A percentile compares a stretch with the other conserved stretches of the same genome.
Evolutionary conservation across 2,113 vertebrate species (phyloP).

Genomic region (Peromyscus polionotus): DNA sequence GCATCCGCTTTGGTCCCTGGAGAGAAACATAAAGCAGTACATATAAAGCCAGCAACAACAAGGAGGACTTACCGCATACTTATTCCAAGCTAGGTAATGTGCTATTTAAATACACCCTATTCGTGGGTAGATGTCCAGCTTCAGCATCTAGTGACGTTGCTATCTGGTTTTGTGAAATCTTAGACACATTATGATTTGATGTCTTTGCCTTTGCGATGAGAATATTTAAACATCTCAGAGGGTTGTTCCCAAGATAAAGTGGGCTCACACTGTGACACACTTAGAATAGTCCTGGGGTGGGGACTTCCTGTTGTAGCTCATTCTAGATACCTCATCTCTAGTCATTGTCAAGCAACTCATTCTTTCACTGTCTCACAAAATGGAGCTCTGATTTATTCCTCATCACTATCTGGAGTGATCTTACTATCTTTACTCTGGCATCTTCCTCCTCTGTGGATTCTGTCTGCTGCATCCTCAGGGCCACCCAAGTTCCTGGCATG

Average conservation of each 20-base stretch:
- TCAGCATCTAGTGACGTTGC: accelerated
- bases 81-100: neutral
- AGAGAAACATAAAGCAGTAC: constrained; percentile 17
- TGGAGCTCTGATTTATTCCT: neutral
- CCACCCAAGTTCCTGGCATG: neutral
- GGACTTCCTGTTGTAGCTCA: no score
- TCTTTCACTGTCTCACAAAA: neutral
- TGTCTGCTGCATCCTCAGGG: accelerated
- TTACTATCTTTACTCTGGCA: no score
- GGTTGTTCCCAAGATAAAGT: neutral
- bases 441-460: neutral
- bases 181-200: neutral
- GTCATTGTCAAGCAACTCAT: no score
- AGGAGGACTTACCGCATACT: accelerated
- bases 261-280: neutral
- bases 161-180: neutral
- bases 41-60: neutral
- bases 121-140: accelerated
- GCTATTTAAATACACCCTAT: accelerated
- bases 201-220: neutral
- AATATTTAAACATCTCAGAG: neutral
- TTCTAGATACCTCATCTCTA: neutral
- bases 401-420: neutral
- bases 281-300: accelerated
- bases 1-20: constrained; percentile 94